Evolutionary conservation across 30 jellyfish, hydroid and myxozoan genomes (phyloP).

Genomic region (Turritopsis dohrnii): DNA sequence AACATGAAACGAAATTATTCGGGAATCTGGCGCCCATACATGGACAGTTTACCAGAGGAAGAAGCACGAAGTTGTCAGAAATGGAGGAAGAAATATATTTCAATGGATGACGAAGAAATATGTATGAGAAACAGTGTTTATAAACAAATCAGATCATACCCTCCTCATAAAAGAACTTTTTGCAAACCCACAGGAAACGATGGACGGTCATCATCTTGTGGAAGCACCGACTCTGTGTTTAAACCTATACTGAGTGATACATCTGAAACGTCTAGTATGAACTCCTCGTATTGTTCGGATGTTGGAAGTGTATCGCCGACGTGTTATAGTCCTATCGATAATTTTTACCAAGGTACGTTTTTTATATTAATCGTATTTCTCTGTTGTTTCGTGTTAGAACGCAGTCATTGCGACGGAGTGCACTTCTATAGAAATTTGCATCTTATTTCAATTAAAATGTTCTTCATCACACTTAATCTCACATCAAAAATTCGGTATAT

Average conservation of each 20-base stretch:
- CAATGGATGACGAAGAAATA: not conserved
- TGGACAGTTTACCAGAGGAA: not conserved
- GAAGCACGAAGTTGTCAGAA: not conserved
- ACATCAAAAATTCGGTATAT: too few relatives aligned
- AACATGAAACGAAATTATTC: constrained; percentile 1
- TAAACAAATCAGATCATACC: not conserved
- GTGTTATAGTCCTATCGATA: not conserved
- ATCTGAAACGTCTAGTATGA: constrained; percentile 9
- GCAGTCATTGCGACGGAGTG: too few relatives aligned
- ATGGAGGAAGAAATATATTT: not conserved
- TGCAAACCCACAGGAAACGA: not conserved
- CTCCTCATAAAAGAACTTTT: not conserved
- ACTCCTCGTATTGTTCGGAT: constrained; percentile 6
- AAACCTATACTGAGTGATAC: not conserved
- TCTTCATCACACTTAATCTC: too few relatives aligned
- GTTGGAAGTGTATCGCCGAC: constrained; percentile 1
- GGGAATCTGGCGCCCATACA: constrained; percentile 2
- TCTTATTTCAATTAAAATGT: too few relatives aligned
- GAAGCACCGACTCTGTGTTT: not conserved
- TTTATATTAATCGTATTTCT: too few relatives aligned
- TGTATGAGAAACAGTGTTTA: not conserved
- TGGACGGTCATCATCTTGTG: not conserved
- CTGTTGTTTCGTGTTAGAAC: too few relatives aligned
- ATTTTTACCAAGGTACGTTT: not conserved
- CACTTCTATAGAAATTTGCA: too few relatives aligned